Base-by-base conservation (phyloP, 1,140 invertebrate species). In the Acyrthosiphon pisum region DNA sequence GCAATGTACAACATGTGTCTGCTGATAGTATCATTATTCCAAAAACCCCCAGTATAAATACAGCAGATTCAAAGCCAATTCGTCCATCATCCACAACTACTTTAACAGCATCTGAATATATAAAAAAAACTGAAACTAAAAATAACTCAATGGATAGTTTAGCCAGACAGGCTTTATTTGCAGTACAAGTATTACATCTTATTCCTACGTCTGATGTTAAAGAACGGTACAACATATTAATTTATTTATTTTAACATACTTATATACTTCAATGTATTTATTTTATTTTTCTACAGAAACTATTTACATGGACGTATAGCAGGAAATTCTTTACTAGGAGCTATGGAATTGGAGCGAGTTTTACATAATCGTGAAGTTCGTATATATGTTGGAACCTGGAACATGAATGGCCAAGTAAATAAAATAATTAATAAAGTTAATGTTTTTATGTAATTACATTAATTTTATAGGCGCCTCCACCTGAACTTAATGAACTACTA, bases 341-440 rank as follows among this genome's bases (percentile, higher is more conserved):
- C 97, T 20, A 96, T 96, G 48, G 98, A 99, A 95, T 95, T 99
- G 83, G 97, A 98, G 94, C 97, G 98, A 95, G 97, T 98, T 46
- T 97, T 99, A 94, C 98, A 98, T 11, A 97, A 97, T 94, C 96
- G 97, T 94, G 97, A 98, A 95, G 95, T 99, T 0, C 97, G 96
- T 94, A 97, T 99, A 94, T 99, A 98, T 96, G 96, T 99, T 93
- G 98, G 98, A 0, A 98, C 98, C 11, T 99, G 98, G 98, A 99
- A 99, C 95, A 99, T 99, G 98, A 98, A 98, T 95, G 98, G 98
- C 26, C 98, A 98, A 96, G 96, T 97, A 95, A 95, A 94, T 94
- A 41, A 86, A 8, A 90, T 83, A 76, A 81, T 56, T 53, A 30
- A 68, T 44, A 53, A 41, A 53, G 83, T 93, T 26, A 44, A 56